Evolutionary conservation across 1,140 invertebrate genomes (phyloP).

Genomic region (Potamilus streckersoni): DNA sequence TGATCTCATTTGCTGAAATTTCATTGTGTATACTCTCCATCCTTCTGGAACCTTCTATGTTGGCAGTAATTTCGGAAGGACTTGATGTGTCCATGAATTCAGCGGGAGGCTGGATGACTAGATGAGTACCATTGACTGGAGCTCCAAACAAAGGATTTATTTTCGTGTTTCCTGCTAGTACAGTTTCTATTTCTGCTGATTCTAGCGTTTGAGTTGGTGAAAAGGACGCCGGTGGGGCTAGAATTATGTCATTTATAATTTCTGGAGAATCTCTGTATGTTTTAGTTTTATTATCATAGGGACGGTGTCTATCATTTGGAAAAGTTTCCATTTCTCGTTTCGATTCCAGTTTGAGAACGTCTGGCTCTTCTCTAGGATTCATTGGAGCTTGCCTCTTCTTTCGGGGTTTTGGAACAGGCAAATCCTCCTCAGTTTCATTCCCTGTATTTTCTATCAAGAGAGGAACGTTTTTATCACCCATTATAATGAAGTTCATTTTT

Average conservation of each 20-base stretch:
- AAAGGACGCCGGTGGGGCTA: conserved; percentile 11
- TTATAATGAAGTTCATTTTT: conserved; percentile 2
- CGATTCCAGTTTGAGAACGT: background rate
- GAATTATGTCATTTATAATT: conserved; percentile 22
- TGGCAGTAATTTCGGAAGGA: background rate
- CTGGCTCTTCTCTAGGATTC: background rate
- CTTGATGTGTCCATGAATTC: background rate
- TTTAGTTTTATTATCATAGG: conserved; percentile 18
- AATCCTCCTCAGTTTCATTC: background rate
- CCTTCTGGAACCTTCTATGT: background rate
- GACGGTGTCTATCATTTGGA: conserved; percentile 12
- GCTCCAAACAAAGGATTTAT: too few species aligned
- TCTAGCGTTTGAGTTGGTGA: conserved; percentile 13
- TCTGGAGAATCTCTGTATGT: conserved; percentile 12
- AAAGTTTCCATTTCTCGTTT: conserved; percentile 2
- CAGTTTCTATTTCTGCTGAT: conserved; percentile 4
- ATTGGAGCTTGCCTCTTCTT: conserved; percentile 16
- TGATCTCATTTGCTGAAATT: background rate
- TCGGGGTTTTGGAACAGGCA: conserved; percentile 16
- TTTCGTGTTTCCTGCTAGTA: too few species aligned
- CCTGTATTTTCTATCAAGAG: conserved; percentile 9
- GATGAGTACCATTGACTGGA: background rate
- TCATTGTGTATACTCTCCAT: background rate
- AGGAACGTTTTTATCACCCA: conserved; percentile 28
- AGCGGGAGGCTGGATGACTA: background rate